Base-by-base conservation (phyloP, 2,113 vertebrate species). In the Pyrgilauda ruficollis region DNA sequence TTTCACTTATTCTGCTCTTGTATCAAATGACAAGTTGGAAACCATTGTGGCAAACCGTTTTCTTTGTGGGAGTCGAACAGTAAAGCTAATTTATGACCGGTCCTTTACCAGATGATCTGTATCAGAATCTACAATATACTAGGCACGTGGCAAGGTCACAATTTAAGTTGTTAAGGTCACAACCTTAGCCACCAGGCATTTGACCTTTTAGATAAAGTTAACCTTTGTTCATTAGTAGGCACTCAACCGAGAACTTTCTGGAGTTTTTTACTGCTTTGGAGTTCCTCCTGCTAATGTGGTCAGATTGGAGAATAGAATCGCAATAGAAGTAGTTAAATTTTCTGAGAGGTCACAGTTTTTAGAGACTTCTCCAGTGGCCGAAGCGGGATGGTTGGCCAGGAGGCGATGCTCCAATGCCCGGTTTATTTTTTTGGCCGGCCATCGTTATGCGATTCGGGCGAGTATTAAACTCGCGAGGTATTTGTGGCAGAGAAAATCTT, bases 171-270 rank as follows among this genome's bases (percentile, higher is more conserved):
- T 99, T 98, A 97, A 97, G 98, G 98, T 98, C 97, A 90, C 94
- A 98, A 99, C 98, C 98, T 98, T 98, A 98, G 98, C 98, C 98
- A 98, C 98, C 96, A 98, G 97, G 98, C 98, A 98, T 99, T 99
- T 99, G 98, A 99, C 99, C 99, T 98, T 98, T 98, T 98, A 99
- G 98, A 99, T 99, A 99, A 99, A 99, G 98, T 98, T 98, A 98
- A 98, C 98, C 98, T 98, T 98, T 98, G 98, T 98, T 98, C 98
- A 98, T 99, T 99, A 99, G 98, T 98, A 98, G 98, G 97, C 98
- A 98, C 97, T 98, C 98, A 98, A 98, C 98, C 98, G 97, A 98
- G 98, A 98, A 98, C 97, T 97, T 98, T 98, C 98, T 98, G 98
- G 96, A 97, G 98, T 97, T 98, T 97, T 97, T 97, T 97, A 96